Conservation (phyloP, 2,888 invertebrate genomes). For the Lasioglossum marginatum region DNA sequence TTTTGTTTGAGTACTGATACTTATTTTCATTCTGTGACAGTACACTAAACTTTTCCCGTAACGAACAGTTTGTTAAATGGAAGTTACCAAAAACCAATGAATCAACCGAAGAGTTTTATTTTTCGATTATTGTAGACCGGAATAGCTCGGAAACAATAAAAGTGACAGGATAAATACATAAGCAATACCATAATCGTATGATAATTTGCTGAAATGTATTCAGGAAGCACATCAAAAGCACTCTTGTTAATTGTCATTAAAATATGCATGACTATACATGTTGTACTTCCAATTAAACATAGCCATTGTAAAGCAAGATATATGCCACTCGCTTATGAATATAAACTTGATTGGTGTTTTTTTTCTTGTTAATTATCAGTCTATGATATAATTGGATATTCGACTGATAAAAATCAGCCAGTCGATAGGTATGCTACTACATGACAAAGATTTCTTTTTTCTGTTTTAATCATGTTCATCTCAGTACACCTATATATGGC, state of each 20-base stretch:
- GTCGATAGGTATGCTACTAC: conserved; percentile 69
- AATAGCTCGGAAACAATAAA: conserved; percentile 11
- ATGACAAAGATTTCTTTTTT: conserved; percentile 61
- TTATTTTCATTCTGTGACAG: conserved; percentile 65
- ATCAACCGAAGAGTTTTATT: neutral
- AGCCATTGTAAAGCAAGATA: conserved; percentile 61
- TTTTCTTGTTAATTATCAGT: conserved; percentile 77
- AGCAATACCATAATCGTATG: neutral
- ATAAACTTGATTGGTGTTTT: conserved; percentile 69
- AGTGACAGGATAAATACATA: neutral
- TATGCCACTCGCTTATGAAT: conserved; percentile 67
- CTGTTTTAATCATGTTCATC: conserved; percentile 23
- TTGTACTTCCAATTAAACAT: conserved; percentile 47
- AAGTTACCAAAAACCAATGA: conserved; percentile 12
- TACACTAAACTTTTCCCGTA: conserved; percentile 55
- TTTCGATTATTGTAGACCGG: conserved; percentile 3
- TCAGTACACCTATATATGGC: neutral
- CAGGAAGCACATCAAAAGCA: conserved; percentile 49
- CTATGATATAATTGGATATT: conserved; percentile 79
- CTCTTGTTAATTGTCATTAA: conserved; percentile 38
- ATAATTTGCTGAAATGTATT: conserved; percentile 42
- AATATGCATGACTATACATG: conserved; percentile 41
- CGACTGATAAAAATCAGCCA: conserved; percentile 71
- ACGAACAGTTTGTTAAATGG: conserved; percentile 25
- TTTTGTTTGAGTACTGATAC: conserved; percentile 66